A percentile compares a stretch with the other conserved stretches of the same genome.
phyloP scores from a whole-genome alignment of 2,888 invertebrate genomes.

The Caenorhabditis uteleia region DNA sequence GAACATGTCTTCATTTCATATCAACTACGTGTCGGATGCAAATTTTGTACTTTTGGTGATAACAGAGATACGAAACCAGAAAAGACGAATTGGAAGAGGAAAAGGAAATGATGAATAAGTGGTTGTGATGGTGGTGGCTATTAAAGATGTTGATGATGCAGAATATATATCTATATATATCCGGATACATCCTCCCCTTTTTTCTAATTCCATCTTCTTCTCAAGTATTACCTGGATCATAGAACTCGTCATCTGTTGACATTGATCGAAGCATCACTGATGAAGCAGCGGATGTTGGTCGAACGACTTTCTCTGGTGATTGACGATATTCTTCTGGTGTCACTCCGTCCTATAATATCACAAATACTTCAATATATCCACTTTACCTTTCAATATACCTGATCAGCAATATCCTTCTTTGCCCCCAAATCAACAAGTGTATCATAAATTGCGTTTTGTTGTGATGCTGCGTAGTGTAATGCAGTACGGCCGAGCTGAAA shows the following conservation, averaged over 20 bases:
- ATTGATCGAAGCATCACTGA: conserved; percentile 44
- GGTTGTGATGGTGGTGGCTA: too few relatives aligned
- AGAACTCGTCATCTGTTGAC: conserved; percentile 57
- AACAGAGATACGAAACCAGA: conserved; percentile 5
- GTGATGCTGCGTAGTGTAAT: conserved; percentile 66
- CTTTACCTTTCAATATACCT: too few relatives aligned
- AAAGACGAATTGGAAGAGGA: not conserved
- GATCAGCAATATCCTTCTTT: conserved; percentile 55
- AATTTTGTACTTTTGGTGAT: too few relatives aligned
- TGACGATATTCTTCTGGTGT: conserved; percentile 56
- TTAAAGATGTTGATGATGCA: not conserved
- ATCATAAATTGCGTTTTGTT: conserved; percentile 68
- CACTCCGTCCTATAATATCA: conserved; percentile 58
- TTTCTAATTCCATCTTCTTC: too few relatives aligned
- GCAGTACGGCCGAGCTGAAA: conserved; percentile 62
- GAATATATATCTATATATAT: not conserved
- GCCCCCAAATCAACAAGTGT: conserved; percentile 66
- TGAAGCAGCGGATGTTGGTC: conserved; percentile 55
- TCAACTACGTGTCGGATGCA: too few relatives aligned
- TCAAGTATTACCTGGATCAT: conserved; percentile 65
- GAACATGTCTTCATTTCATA: too few relatives aligned
- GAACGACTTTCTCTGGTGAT: conserved; percentile 49
- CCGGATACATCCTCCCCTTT: not conserved
- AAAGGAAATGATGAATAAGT: not conserved
- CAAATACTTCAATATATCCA: not conserved